Conservation (phyloP, 2,113 vertebrate species). For the Sinocyclocheilus rhinocerous region DNA sequence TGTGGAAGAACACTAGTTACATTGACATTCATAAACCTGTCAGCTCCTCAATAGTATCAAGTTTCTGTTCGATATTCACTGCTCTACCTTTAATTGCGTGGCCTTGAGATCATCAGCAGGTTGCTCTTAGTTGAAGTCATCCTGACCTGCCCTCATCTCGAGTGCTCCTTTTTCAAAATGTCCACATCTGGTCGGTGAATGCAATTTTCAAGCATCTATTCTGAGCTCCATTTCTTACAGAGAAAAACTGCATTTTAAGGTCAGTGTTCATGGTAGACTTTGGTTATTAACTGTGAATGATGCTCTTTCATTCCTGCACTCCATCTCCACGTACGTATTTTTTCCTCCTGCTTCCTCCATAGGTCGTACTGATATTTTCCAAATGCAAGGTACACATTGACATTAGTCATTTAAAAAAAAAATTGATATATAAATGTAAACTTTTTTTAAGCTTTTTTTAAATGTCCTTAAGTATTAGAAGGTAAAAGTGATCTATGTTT, state of each 20-base stretch:
- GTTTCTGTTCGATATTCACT: constrained; percentile 5
- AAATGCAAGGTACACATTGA: neutral
- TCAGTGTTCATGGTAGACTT: neutral
- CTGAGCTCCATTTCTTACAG: neutral
- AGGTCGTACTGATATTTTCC: constrained; percentile 51
- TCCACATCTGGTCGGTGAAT: constrained; percentile 4
- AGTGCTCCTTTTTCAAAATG: neutral
- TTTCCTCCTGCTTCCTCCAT: constrained; percentile 57
- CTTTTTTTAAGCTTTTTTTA: too few species aligned
- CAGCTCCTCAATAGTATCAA: neutral
- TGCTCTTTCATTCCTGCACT: neutral
- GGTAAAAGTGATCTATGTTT: too few species aligned
- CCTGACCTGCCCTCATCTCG: constrained; percentile 21
- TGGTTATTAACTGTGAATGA: constrained; percentile 2
- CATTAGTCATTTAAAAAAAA: neutral
- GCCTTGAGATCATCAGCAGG: constrained; percentile 6
- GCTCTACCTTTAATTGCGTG: constrained; percentile 33
- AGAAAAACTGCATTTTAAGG: neutral
- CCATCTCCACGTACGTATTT: neutral
- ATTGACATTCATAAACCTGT: constrained; percentile 34
- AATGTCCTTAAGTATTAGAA: too few species aligned
- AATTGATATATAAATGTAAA: too few species aligned
- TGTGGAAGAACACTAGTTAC: neutral
- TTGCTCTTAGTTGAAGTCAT: constrained; percentile 25
- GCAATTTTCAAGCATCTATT: constrained; percentile 1